These are phyloP conservation scores for Habrosyne pyritoides DNA, from an alignment of 2,888 invertebrate genomes.

Conservation along the genomic window DNA sequence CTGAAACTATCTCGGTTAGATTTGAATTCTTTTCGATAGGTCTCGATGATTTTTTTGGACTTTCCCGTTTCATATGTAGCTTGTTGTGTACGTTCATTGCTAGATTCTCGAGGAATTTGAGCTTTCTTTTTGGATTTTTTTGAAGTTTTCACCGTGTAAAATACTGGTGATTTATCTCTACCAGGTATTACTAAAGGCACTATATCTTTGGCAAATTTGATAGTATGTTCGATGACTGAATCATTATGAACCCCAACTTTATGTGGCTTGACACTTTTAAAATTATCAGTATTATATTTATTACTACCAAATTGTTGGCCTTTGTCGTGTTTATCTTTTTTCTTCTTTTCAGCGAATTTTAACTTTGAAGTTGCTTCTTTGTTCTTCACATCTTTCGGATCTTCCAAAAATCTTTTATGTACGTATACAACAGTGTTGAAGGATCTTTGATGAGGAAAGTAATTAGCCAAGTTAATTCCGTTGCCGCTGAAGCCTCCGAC, in stretches of 20 bases:
- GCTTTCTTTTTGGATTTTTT: constrained; percentile 48
- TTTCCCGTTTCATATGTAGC: constrained; percentile 42
- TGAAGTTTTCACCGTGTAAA: constrained; percentile 62
- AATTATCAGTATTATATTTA: constrained; percentile 20
- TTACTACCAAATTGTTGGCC: constrained; percentile 46
- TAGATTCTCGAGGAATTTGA: constrained; percentile 29
- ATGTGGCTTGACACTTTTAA: constrained; percentile 28
- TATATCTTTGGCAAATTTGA: constrained; percentile 64
- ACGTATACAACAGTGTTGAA: constrained; percentile 63
- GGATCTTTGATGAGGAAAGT: constrained; percentile 54
- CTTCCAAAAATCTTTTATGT: constrained; percentile 59
- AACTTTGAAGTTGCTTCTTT: constrained; percentile 24
- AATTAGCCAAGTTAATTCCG: constrained; percentile 62
- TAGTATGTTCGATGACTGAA: constrained; percentile 61
- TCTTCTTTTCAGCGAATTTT: constrained; percentile 28
- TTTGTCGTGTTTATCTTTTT: constrained; percentile 43
- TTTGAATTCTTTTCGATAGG: constrained; percentile 42
- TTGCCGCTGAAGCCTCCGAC: constrained; percentile 49
- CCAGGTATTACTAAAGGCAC: constrained; percentile 64
- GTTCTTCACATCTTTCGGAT: constrained; percentile 19
- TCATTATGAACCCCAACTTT: constrained; percentile 39
- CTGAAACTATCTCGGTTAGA: constrained; percentile 44
- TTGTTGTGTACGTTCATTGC: constrained; percentile 22
- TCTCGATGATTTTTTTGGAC: constrained; percentile 45
- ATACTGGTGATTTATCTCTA: constrained; percentile 47